phyloP scores from a whole-genome alignment of 2,113 vertebrate genomes.

The Panurus biarmicus region DNA sequence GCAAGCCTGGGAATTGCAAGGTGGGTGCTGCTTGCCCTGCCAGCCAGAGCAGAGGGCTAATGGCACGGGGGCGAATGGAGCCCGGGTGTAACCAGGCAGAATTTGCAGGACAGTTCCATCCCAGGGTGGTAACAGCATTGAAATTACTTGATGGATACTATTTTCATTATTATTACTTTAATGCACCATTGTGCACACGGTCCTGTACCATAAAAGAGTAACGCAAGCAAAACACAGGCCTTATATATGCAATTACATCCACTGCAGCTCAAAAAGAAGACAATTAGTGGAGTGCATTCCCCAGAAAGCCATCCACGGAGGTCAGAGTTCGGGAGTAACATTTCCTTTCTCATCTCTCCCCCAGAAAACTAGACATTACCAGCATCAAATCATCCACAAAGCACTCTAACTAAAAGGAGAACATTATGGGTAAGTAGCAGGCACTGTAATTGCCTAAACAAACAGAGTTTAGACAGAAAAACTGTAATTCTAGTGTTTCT shows the following conservation, averaged over 20 bases:
- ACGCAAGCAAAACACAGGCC: neutral
- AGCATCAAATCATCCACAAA: slow-evolving; percentile 10
- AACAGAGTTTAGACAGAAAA: slow-evolving; percentile 12
- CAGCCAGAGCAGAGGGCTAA: neutral
- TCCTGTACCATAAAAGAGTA: neutral
- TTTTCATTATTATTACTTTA: slow-evolving; percentile 42
- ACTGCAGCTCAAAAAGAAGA: slow-evolving; percentile 13
- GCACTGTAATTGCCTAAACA: slow-evolving; percentile 33
- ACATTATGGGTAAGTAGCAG: slow-evolving; percentile 39
- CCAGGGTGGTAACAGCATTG: neutral
- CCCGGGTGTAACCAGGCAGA: neutral
- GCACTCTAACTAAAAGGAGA: slow-evolving; percentile 28
- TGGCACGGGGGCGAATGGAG: fast-evolving
- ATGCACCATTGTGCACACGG: neutral
- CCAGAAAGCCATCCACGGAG: neutral
- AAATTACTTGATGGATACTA: slow-evolving; percentile 36
- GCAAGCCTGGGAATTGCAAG: neutral
- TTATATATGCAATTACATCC: slow-evolving; percentile 18
- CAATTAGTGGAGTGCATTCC: slow-evolving; percentile 29
- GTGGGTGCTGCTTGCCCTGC: neutral
- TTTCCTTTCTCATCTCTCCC: slow-evolving; percentile 29
- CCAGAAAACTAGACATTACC: slow-evolving; percentile 33
- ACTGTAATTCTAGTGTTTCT: neutral
- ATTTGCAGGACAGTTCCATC: neutral
- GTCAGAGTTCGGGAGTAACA: slow-evolving; percentile 16